A percentile compares a stretch with the other conserved stretches of the same genome.
Evolutionary conservation across 2,888 invertebrate species (phyloP).

Genomic region (Stenichneumon culpator): DNA sequence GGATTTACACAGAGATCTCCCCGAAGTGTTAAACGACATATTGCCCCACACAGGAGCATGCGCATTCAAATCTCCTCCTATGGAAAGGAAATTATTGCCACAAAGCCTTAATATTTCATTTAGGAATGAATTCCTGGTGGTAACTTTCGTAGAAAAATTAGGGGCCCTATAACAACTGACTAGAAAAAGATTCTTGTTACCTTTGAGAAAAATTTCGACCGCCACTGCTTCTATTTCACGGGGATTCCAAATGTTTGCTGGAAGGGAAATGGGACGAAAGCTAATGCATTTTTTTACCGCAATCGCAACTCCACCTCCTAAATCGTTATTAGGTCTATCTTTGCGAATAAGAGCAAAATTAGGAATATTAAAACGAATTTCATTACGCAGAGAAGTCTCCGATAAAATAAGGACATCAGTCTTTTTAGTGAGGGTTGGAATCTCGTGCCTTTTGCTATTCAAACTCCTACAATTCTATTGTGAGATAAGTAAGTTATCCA

Average conservation of each 20-base stretch:
- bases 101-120: background rate
- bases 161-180: constrained; percentile 15
- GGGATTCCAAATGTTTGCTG: background rate
- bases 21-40: background rate
- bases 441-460: background rate
- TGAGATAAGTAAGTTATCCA: background rate
- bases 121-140: background rate
- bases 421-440: background rate
- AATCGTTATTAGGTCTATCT: background rate
- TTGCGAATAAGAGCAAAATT: background rate
- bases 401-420: background rate
- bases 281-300: background rate
- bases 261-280: background rate
- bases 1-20: background rate
- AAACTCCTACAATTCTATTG: constrained; percentile 1
- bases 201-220: background rate
- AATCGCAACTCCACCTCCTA: background rate
- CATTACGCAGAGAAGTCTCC: background rate
- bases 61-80: background rate
- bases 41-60: background rate
- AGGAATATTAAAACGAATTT: background rate
- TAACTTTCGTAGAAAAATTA: background rate
- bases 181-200: background rate
- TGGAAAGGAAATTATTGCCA: background rate
- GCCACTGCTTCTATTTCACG: constrained; percentile 10